Base-by-base conservation (phyloP, 92 coral and sea anemone genomes). In the Pocillopora meandrina region DNA sequence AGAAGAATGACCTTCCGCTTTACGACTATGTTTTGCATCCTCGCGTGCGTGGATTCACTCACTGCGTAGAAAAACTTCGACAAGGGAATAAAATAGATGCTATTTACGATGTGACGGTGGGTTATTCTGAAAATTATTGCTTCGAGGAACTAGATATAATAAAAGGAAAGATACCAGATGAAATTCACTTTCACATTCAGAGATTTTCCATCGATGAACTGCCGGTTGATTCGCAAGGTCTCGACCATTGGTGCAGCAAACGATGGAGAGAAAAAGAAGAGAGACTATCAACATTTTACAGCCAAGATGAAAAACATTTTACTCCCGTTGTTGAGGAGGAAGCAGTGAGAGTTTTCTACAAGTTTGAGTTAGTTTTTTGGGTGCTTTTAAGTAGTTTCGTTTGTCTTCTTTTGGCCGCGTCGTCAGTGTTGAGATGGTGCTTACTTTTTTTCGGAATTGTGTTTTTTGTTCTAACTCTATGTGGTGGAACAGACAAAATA, bases 21-120 rank as follows among this genome's bases (percentile, higher is more conserved):
- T 94, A 94, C 84, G 96, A 95, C 31, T 89, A 93, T 82, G 95
- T 95, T 9, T 77, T 97, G 26, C 99, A 97, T 74, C 99, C 99
- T 5, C 93, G 99, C 19, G 89, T 97, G 21, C 88, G 91, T 1
- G 99, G 99, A 13, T 92, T 97, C 77, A 95, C 95, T 16, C 93
- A 83, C 69, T 92, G 98, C 61, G 88, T 97, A 12, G 89, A 94
- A 77, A 93, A 97, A 72, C 89, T 97, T n/a, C 85, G 93, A 3
- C 86, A 89, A 68, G 89, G 91, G n/a, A 85, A 85, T 61, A 42
- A 42, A 42, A 68, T 97, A 33, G 90, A 91, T 72, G 96, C 98
- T 12, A 76, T 97, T 15, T 95, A 97, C 77, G 92, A 97, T 88
- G 99, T 97, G n/a, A 97, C 99, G 0, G 91, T 97, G 47, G 98